Conservation (phyloP, 2,797 vertebrate species). For the Chaunax sp. region DNA sequence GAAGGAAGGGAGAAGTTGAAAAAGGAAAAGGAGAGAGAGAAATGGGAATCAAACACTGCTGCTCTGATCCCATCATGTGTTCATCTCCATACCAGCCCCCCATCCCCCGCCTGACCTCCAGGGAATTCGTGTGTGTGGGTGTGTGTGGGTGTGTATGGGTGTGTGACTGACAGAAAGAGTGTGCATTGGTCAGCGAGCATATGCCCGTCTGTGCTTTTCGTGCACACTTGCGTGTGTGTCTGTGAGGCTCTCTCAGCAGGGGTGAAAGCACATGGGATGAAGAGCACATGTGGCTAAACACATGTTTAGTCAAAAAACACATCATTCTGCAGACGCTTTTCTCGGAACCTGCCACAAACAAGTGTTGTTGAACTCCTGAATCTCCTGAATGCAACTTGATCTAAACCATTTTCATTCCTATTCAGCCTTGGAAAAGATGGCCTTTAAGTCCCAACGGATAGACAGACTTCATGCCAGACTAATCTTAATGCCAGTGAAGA, state of each 20-base stretch:
- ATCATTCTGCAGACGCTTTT: slow-evolving; percentile 55
- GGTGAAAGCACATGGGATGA: slow-evolving; percentile 67
- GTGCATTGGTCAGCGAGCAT: slow-evolving; percentile 48
- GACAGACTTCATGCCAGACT: neutral
- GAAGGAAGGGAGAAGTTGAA: slow-evolving; percentile 52
- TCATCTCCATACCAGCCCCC: slow-evolving; percentile 68
- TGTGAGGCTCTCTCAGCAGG: slow-evolving; percentile 63
- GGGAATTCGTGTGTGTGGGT: slow-evolving; percentile 54
- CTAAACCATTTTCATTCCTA: slow-evolving; percentile 9
- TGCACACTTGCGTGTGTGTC: slow-evolving; percentile 22
- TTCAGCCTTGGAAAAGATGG: neutral
- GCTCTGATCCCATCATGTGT: slow-evolving; percentile 77
- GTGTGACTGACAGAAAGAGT: slow-evolving; percentile 16
- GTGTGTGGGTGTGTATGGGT: slow-evolving; percentile 7
- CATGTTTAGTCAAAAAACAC: slow-evolving; percentile 57
- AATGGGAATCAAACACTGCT: slow-evolving; percentile 69
- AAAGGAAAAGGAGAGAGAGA: slow-evolving; percentile 41
- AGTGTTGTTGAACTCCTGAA: slow-evolving; percentile 28
- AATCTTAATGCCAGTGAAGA: slow-evolving; percentile 10
- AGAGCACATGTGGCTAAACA: slow-evolving; percentile 66
- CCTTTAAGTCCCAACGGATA: neutral
- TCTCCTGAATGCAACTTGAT: slow-evolving; percentile 25
- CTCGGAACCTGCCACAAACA: slow-evolving; percentile 58
- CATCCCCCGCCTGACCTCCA: slow-evolving; percentile 68
- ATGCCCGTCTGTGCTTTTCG: slow-evolving; percentile 38